Conservation (phyloP, 2,797 vertebrate species). For the Mustela erminea region DNA sequence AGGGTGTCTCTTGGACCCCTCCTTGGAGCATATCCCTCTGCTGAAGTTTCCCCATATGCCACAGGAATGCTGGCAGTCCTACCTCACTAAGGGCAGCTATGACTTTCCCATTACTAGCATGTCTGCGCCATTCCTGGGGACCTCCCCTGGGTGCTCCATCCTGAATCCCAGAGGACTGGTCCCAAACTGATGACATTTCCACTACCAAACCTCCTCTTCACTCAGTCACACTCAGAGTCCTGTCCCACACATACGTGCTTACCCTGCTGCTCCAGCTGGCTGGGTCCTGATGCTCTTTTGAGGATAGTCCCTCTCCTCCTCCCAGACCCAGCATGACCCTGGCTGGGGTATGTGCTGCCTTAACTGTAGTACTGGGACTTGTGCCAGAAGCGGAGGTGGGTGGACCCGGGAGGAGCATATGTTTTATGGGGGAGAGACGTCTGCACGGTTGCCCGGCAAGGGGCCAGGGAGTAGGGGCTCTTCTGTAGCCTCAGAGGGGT, state of each 20-base stretch:
- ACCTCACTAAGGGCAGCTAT: background rate
- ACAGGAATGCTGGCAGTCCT: background rate
- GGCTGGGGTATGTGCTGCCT: background rate
- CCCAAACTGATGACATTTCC: background rate
- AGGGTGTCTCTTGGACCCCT: background rate
- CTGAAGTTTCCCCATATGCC: background rate
- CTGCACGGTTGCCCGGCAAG: background rate
- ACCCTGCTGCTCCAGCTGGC: background rate
- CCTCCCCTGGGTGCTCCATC: background rate
- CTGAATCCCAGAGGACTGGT: background rate
- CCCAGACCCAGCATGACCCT: background rate
- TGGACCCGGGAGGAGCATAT: background rate
- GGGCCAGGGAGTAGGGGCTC: too few species aligned
- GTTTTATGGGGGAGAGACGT: background rate
- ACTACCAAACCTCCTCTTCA: background rate
- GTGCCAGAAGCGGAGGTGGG: background rate
- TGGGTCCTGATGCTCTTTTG: background rate
- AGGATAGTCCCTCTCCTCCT: background rate
- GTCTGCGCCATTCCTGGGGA: background rate
- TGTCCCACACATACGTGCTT: accelerated
- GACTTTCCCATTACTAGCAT: too few species aligned
- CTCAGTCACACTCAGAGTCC: too few species aligned
- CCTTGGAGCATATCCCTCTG: background rate
- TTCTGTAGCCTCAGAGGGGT: background rate
- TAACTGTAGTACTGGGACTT: background rate